These are phyloP conservation scores for Stenodema calcarata DNA, from an alignment of 2,888 invertebrate species.

Conservation along the genomic window DNA sequence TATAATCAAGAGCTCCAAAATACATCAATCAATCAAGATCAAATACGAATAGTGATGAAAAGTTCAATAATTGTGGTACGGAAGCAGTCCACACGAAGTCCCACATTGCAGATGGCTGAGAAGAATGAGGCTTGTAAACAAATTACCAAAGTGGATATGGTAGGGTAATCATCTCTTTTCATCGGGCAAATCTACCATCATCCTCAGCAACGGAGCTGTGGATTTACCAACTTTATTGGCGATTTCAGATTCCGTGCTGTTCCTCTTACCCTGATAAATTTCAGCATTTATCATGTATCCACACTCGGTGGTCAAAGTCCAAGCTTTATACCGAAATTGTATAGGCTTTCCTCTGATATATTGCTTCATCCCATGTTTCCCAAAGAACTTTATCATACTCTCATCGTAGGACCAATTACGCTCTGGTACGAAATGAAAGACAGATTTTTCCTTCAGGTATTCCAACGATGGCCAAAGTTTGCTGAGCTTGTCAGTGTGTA, in stretches of 20 bases:
- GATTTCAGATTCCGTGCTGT: not conserved
- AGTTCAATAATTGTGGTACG: no score
- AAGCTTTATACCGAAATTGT: not conserved
- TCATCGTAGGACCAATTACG: not conserved
- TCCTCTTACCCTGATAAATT: not conserved
- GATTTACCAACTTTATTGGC: not conserved
- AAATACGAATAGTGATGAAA: no score
- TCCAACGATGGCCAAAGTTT: not conserved
- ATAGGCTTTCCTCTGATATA: not conserved
- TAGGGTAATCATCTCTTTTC: not conserved
- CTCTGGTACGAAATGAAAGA: not conserved
- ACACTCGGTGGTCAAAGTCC: not conserved
- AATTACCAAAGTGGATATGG: not conserved
- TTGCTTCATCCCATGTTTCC: not conserved
- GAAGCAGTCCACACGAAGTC: no score
- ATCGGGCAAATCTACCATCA: not conserved
- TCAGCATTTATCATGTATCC: not conserved
- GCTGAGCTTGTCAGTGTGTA: not conserved
- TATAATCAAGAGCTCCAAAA: no score
- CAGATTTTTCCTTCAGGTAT: not conserved
- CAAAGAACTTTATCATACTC: slow-evolving; percentile 4
- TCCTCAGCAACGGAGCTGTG: not conserved
- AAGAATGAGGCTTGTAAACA: not conserved
- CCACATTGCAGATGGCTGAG: no score
- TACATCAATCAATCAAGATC: no score